Conservation (phyloP, 2,113 vertebrate genomes). For the Myodes glareolus region DNA sequence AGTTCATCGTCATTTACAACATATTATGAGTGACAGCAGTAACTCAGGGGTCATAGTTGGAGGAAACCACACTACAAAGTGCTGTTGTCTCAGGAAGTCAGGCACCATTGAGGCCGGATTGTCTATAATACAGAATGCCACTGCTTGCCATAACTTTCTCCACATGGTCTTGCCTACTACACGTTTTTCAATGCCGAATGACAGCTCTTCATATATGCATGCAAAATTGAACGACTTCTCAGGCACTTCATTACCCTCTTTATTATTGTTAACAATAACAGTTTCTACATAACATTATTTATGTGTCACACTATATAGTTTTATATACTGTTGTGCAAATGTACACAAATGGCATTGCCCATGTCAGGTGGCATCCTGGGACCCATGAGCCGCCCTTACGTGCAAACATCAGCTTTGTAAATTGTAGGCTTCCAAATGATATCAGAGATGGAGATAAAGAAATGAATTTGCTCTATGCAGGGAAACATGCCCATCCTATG, state of each 20-base stretch:
- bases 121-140: background rate
- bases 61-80: background rate
- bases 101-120: background rate
- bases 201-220: background rate
- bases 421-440: constrained; percentile 40
- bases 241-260: background rate
- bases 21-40: background rate
- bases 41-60: background rate
- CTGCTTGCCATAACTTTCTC: background rate
- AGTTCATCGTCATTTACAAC: background rate
- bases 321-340: background rate
- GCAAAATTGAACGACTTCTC: background rate
- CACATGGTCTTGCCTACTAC: background rate
- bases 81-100: background rate
- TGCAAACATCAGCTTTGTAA: constrained; percentile 55
- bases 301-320: background rate
- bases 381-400: constrained; percentile 51
- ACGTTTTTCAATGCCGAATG: background rate
- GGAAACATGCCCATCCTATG: background rate
- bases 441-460: background rate
- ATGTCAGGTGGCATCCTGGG: background rate
- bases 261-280: background rate
- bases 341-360: background rate
- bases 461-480: background rate
- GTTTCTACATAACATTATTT: background rate